Evolutionary conservation across 1,140 invertebrate species (phyloP), one percentile per base, ranked within the genome.

Genomic region (Heliconius hewitsoni): DNA sequence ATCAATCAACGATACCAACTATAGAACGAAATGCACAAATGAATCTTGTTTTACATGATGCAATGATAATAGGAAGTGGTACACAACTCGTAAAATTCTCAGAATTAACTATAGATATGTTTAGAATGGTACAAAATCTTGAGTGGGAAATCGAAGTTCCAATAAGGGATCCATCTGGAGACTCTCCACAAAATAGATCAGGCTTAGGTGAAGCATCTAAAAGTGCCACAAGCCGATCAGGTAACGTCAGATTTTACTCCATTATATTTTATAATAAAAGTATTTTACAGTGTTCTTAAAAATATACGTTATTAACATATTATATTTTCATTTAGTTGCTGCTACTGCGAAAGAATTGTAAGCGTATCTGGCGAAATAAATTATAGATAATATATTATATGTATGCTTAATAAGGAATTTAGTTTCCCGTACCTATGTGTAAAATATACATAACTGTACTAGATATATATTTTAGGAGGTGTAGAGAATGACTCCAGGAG

Each of bases 61-160:
- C 99, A 83, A 95, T 99, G 42, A 98, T 99, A 82, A 97, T 99
- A 74, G 98, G 99, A 60, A 99, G 98, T 90, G 98, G 97, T 86
- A 96, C 97, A 85, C 98, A 99, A 90, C 98, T 99, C 96, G 98
- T 98, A n/a, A 99, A 99, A 94, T 99, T 99, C 95, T 99, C 98
- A 84, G 98, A 99, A 94, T 95, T 99, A 77, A 99, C 99, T 27
- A 97, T 99, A 95, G 99, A 99, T 94, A 99, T 99, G 98, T 99
- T 98, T 91, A 96, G 98, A 84, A 99, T 99, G 97, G 95, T 99
- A 66, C 98, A 99, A 95, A 98, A 98, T 2, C 93, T 99, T 72
- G 98, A 99, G 93, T 95, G 98, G 81, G 98, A 99, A 46, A 90
- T 98, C 98, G 27, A 97, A 30, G 60, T 71, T 9, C 76, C 76